These are phyloP conservation scores for Paramuricea clavata DNA, from an alignment of 92 coral and sea anemone species.

Conservation along the genomic window DNA sequence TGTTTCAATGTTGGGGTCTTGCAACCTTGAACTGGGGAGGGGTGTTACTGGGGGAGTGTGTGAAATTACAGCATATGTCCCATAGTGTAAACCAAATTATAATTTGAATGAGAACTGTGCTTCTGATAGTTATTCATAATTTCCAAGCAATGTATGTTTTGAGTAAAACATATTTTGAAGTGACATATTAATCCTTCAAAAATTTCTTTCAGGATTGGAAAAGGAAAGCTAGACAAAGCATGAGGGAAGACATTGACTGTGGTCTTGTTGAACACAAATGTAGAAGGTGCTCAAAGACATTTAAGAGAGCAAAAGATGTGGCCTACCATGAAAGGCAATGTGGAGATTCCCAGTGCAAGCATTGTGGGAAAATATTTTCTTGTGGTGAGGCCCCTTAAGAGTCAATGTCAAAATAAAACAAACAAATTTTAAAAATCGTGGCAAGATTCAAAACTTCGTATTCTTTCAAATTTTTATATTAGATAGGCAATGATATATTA, in stretches of 20 bases:
- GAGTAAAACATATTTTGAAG: too few relatives aligned
- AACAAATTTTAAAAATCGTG: slow-evolving; percentile 7
- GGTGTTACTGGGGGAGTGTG: too few relatives aligned
- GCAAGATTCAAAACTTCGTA: background rate
- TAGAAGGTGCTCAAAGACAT: background rate
- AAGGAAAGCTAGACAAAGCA: background rate
- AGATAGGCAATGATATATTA: too few relatives aligned
- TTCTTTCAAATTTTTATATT: too few relatives aligned
- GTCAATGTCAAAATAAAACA: slow-evolving; percentile 41
- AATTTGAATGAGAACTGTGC: too few relatives aligned
- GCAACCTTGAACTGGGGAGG: too few relatives aligned
- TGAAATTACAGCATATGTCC: too few relatives aligned
- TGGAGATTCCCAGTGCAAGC: background rate
- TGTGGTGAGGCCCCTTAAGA: slow-evolving; percentile 42
- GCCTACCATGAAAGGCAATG: background rate
- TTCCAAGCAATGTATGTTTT: too few relatives aligned
- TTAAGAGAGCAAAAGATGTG: background rate
- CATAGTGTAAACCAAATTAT: too few relatives aligned
- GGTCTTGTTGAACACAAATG: background rate
- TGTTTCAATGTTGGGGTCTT: too few relatives aligned
- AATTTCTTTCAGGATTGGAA: background rate
- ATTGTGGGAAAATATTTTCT: slow-evolving; percentile 10
- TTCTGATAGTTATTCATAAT: too few relatives aligned
- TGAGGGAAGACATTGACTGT: background rate
- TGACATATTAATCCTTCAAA: too few relatives aligned